These are phyloP conservation scores for Drosophila neonasuta DNA, from an alignment of 2,888 invertebrate species.

Conservation along the genomic window DNA sequence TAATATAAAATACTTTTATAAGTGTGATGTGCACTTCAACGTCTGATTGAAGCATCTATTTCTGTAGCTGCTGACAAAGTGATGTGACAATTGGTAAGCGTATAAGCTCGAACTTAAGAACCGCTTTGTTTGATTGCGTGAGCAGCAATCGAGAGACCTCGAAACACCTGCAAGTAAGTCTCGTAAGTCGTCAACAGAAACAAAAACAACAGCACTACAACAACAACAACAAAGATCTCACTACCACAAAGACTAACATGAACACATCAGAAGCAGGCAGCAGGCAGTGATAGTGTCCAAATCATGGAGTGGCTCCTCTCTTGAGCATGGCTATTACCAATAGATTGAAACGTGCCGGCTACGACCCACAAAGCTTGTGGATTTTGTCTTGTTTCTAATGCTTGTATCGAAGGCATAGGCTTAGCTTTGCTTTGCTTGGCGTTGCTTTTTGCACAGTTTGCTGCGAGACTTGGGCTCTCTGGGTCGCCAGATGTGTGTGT, in stretches of 20 bases:
- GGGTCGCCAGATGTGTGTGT: slow-evolving; percentile 16
- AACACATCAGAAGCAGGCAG: not conserved
- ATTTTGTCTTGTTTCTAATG: slow-evolving; percentile 56
- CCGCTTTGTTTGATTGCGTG: slow-evolving; percentile 43
- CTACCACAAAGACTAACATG: slow-evolving; percentile 4
- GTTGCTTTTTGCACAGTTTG: slow-evolving; percentile 48
- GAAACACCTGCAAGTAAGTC: slow-evolving; percentile 51
- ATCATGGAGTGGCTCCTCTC: slow-evolving; percentile 26
- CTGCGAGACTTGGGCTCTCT: slow-evolving; percentile 46
- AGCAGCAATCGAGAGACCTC: slow-evolving; percentile 51
- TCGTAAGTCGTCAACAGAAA: slow-evolving; percentile 20
- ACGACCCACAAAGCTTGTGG: slow-evolving; percentile 55
- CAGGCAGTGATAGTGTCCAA: slow-evolving; percentile 38
- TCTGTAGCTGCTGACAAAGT: slow-evolving; percentile 6
- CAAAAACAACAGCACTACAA: slow-evolving; percentile 11
- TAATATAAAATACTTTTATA: not conserved
- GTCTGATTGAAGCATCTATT: not conserved
- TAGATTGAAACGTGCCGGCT: slow-evolving; percentile 50
- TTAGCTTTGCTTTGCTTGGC: slow-evolving; percentile 39
- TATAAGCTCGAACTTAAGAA: slow-evolving; percentile 38
- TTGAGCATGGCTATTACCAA: slow-evolving; percentile 22
- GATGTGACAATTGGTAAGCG: slow-evolving; percentile 17
- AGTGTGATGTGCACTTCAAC: not conserved
- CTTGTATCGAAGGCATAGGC: slow-evolving; percentile 30
- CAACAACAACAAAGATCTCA: slow-evolving; percentile 5